A percentile compares a stretch with the other conserved stretches of the same genome.
These are phyloP conservation scores for Thomomys bottae DNA, from an alignment of 2,113 vertebrate species.

Conservation along the genomic window DNA sequence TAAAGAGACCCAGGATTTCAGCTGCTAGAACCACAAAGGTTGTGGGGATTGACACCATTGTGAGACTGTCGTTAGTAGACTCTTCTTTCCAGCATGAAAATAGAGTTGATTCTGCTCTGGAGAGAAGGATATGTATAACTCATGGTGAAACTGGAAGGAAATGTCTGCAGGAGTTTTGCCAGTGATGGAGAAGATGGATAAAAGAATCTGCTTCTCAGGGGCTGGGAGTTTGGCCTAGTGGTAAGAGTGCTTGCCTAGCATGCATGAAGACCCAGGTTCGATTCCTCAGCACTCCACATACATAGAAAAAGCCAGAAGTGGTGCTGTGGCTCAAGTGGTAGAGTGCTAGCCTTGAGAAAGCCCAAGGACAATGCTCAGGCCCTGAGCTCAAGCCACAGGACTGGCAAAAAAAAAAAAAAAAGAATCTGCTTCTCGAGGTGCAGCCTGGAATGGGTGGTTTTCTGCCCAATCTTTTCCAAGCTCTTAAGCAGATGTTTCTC, in stretches of 20 bases:
- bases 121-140: neutral
- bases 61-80: neutral
- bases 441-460: neutral
- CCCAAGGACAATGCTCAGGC: too few relatives aligned
- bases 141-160: neutral
- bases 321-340: too few relatives aligned
- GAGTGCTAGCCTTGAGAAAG: too few relatives aligned
- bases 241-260: too few relatives aligned
- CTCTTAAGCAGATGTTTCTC: slow-evolving; percentile 62
- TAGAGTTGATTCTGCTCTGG: neutral
- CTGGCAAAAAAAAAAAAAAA: too few relatives aligned
- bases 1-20: neutral
- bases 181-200: neutral
- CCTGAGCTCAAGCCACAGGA: too few relatives aligned
- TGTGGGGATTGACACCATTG: too few relatives aligned
- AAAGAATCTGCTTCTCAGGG: neutral
- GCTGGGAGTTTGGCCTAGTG: too few relatives aligned
- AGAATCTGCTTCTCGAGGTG: neutral
- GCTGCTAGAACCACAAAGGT: neutral
- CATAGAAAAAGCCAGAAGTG: too few relatives aligned
- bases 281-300: too few relatives aligned
- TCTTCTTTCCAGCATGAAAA: neutral
- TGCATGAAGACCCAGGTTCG: too few relatives aligned
- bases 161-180: neutral
- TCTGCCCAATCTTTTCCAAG: neutral